Percentiles rank a stretch among this genome's conserved stretches.
Conservation (phyloP, 1,140 invertebrate species). For the Bathynomus jamesi region DNA sequence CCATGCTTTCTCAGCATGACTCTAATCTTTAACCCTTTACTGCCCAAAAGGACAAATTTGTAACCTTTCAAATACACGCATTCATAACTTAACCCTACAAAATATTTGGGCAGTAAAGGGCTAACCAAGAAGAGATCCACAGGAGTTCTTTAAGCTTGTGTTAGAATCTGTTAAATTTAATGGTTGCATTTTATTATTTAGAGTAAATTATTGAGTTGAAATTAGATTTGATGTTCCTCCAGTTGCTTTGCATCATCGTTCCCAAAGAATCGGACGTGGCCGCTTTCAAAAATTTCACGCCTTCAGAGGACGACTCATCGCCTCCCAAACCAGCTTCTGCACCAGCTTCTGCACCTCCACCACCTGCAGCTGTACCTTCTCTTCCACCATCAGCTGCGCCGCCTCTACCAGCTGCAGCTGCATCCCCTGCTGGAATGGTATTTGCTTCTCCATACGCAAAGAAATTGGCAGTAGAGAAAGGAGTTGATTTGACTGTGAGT, state of each 20-base stretch:
- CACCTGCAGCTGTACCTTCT: slow-evolving; percentile 53
- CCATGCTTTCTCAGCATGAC: neutral
- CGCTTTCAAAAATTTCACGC: slow-evolving; percentile 58
- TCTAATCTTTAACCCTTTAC: no score
- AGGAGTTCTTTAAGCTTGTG: no score
- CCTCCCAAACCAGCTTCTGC: slow-evolving; percentile 37
- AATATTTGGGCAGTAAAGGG: no score
- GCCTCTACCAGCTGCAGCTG: slow-evolving; percentile 30
- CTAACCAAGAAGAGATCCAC: no score
- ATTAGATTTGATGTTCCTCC: no score
- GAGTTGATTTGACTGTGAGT: slow-evolving; percentile 70
- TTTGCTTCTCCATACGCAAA: slow-evolving; percentile 91
- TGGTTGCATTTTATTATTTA: no score
- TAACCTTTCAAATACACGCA: no score
- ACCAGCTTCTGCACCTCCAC: slow-evolving; percentile 44
- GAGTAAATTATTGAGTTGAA: no score
- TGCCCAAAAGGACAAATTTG: no score
- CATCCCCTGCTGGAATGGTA: slow-evolving; percentile 55
- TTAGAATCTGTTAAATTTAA: no score
- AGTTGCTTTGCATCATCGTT: slow-evolving; percentile 65
- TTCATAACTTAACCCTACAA: no score
- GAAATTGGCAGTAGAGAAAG: slow-evolving; percentile 67
- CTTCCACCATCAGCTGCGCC: slow-evolving; percentile 48
- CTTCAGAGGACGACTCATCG: slow-evolving; percentile 43
- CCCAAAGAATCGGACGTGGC: slow-evolving; percentile 56